These are phyloP conservation scores for Bugula neritina DNA, from an alignment of 2,888 invertebrate species.

Conservation along the genomic window DNA sequence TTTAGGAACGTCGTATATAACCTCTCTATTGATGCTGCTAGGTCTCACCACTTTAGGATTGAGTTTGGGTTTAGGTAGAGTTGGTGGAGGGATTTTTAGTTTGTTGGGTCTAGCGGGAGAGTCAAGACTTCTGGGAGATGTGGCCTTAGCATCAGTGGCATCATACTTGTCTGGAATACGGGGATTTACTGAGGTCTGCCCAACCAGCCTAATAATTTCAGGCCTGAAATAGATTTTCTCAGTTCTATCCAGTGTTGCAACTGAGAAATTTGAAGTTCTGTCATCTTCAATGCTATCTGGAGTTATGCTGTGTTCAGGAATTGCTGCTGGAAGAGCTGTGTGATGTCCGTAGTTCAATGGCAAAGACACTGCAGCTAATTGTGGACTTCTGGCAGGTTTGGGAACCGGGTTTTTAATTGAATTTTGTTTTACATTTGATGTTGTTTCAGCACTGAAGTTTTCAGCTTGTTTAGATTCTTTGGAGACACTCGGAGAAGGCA, in stretches of 20 bases:
- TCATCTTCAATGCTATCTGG: background rate
- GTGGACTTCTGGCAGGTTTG: background rate
- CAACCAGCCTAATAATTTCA: background rate
- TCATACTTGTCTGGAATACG: background rate
- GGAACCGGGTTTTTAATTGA: too few species aligned
- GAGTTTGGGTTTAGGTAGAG: constrained; percentile 12
- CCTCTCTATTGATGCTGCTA: background rate
- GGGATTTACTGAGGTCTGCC: background rate
- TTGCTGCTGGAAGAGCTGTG: background rate
- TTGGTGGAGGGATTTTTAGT: constrained; percentile 22
- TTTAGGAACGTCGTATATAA: background rate
- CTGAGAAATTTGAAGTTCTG: background rate
- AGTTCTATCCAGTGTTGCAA: background rate
- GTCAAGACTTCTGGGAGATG: background rate
- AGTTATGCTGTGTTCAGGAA: background rate
- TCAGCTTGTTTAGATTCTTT: background rate
- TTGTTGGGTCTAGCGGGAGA: background rate
- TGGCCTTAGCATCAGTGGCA: background rate
- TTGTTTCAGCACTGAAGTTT: background rate
- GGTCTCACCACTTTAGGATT: background rate
- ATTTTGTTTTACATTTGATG: too few species aligned
- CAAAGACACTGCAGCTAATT: background rate
- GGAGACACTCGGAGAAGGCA: background rate
- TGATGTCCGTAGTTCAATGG: background rate
- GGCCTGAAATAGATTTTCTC: too few species aligned